Percentiles rank a stretch among this genome's conserved stretches.
These are phyloP conservation scores for Coturnix japonica DNA, from an alignment of 2,113 vertebrate species.

Conservation along the genomic window DNA sequence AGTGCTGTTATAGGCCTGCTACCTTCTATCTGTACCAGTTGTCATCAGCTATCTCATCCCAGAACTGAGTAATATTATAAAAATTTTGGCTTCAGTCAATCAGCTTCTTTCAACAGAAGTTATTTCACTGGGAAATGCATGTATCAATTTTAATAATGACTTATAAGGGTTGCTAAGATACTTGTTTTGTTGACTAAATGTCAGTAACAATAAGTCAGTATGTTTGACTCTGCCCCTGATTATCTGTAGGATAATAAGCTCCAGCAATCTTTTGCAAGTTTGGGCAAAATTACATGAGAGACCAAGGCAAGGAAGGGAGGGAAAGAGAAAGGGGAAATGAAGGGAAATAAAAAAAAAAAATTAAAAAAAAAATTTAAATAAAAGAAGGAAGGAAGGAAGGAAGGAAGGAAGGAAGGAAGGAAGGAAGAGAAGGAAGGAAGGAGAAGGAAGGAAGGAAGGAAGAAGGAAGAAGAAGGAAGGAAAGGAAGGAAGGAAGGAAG, in stretches of 20 bases:
- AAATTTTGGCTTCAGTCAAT: conserved; percentile 24
- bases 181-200: not conserved
- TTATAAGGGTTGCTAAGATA: not conserved
- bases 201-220: not conserved
- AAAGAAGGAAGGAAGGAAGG: accelerated
- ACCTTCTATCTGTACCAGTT: not conserved
- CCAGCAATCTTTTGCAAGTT: not conserved
- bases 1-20: not conserved
- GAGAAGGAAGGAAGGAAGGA: accelerated
- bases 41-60: not conserved
- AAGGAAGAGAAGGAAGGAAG: accelerated
- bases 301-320: not conserved
- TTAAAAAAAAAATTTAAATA: too few species aligned
- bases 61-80: conserved; percentile 14
- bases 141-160: conserved; percentile 15
- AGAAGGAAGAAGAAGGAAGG: accelerated
- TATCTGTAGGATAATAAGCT: conserved; percentile 1
- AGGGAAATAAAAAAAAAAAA: too few species aligned
- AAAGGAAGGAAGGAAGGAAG: accelerated
- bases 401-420: too few species aligned
- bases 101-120: not conserved
- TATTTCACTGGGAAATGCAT: conserved; percentile 12
- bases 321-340: too few species aligned
- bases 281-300: not conserved
- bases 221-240: not conserved